Conservation (phyloP, 53 echinoderm and acorn worm genomes). For the Patiria pectinifera region DNA sequence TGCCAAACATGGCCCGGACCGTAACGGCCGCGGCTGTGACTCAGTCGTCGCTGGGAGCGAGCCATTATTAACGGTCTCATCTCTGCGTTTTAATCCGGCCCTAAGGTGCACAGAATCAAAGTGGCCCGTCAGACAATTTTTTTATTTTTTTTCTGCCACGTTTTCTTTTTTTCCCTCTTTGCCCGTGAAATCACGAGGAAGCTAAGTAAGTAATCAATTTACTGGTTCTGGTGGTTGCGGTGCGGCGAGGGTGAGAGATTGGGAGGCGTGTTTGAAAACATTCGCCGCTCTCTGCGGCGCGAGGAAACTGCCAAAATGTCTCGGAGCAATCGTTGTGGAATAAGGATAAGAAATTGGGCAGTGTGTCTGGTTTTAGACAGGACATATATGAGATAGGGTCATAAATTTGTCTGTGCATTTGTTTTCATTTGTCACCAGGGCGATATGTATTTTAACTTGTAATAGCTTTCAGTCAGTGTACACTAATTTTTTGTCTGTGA, state of each 20-base stretch:
- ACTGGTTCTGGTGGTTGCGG: not conserved
- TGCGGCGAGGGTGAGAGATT: constrained; percentile 4
- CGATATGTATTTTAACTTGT: not conserved
- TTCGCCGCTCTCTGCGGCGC: constrained; percentile 8
- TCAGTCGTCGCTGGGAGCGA: constrained; percentile 43
- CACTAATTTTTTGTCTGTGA: no score
- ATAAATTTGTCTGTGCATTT: not conserved
- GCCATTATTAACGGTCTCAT: constrained; percentile 63
- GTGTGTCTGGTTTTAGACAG: not conserved
- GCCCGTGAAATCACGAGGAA: constrained; percentile 15
- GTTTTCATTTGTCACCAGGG: not conserved
- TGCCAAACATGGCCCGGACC: not conserved
- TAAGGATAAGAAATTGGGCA: not conserved
- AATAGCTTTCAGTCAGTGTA: not conserved
- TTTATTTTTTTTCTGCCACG: not conserved
- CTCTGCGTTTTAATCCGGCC: constrained; percentile 40
- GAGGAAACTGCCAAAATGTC: constrained; percentile 18
- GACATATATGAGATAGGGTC: not conserved
- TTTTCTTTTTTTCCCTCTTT: not conserved
- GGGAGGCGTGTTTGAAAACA: constrained; percentile 56
- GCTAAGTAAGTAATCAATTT: constrained; percentile 64
- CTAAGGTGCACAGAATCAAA: constrained; percentile 52
- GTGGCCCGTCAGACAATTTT: constrained; percentile 30
- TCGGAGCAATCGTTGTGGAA: not conserved
- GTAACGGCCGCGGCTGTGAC: constrained; percentile 22